Percentiles rank a stretch among this genome's conserved stretches.
These are phyloP conservation scores for Eurytoma californica DNA, from an alignment of 2,888 invertebrate genomes.

Conservation along the genomic window DNA sequence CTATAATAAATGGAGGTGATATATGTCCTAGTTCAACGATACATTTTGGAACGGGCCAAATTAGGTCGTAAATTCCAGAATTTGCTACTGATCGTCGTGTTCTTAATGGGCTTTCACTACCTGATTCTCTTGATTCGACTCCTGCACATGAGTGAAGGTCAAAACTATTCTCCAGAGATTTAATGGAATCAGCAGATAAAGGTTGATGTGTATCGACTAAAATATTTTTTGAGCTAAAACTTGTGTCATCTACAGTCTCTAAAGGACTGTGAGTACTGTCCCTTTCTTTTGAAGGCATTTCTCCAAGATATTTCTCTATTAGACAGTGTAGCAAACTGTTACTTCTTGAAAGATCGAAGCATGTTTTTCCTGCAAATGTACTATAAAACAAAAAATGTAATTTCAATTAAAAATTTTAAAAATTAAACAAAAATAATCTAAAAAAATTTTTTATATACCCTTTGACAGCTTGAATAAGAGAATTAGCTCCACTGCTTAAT, in stretches of 20 bases:
- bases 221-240: slow-evolving; percentile 67
- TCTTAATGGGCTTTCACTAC: slow-evolving; percentile 66
- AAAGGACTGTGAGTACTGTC: slow-evolving; percentile 68
- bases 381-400: slow-evolving; percentile 59
- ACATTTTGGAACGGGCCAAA: slow-evolving; percentile 80
- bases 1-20: slow-evolving; percentile 73
- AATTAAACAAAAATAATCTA: slow-evolving; percentile 10
- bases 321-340: slow-evolving; percentile 66
- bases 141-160: slow-evolving; percentile 60
- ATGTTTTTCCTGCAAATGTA: slow-evolving; percentile 71
- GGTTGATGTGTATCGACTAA: slow-evolving; percentile 69
- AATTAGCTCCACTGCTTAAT: slow-evolving; percentile 78
- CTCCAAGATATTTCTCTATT: slow-evolving; percentile 67
- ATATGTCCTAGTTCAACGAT: slow-evolving; percentile 76
- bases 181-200: slow-evolving; percentile 69
- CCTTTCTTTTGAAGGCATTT: slow-evolving; percentile 66
- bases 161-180: slow-evolving; percentile 70
- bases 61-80: slow-evolving; percentile 67
- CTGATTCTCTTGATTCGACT: slow-evolving; percentile 61
- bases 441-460: slow-evolving; percentile 70
- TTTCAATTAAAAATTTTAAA: slow-evolving; percentile 13
- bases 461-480: slow-evolving; percentile 75
- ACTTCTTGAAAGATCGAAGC: slow-evolving; percentile 68
- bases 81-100: slow-evolving; percentile 60
- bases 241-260: slow-evolving; percentile 64